phyloP scores from a whole-genome alignment of 92 coral and sea anemone genomes.

The Chrysogorgia sp. region DNA sequence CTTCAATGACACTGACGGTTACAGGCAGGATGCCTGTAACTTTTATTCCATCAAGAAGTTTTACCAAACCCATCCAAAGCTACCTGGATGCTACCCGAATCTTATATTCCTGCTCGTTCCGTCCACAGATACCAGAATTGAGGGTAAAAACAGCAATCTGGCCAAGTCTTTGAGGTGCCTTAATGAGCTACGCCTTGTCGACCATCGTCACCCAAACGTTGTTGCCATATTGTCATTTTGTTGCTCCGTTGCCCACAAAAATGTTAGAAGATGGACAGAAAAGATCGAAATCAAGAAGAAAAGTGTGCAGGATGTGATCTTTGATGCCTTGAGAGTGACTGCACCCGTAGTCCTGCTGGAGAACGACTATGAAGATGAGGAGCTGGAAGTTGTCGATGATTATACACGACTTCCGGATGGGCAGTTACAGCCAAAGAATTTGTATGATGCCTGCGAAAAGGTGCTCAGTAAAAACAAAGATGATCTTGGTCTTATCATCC shows the following conservation, averaged over 20 bases:
- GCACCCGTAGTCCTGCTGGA: neutral
- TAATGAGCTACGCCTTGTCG: neutral
- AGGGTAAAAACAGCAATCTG: neutral
- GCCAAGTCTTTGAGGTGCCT: slow-evolving; percentile 1
- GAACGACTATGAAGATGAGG: neutral
- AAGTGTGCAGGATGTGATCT: neutral
- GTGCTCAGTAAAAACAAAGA: neutral
- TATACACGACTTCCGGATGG: neutral
- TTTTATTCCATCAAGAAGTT: neutral
- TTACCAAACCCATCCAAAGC: neutral
- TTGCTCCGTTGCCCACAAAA: neutral
- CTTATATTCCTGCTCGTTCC: neutral
- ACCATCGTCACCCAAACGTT: neutral
- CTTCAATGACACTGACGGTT: neutral
- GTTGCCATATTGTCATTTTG: neutral
- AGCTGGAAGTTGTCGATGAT: neutral
- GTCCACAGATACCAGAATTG: neutral
- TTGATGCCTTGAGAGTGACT: neutral
- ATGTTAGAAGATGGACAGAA: neutral
- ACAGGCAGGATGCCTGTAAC: neutral
- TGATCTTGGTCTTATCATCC: neutral
- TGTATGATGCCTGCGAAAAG: neutral
- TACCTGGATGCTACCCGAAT: neutral
- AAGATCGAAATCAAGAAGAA: neutral
- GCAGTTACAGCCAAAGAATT: neutral